Percentiles rank a stretch among this genome's conserved stretches.
These are phyloP conservation scores for Aurelia sp. DNA, from an alignment of 30 jellyfish, hydroid and myxozoan species.

Conservation along the genomic window DNA sequence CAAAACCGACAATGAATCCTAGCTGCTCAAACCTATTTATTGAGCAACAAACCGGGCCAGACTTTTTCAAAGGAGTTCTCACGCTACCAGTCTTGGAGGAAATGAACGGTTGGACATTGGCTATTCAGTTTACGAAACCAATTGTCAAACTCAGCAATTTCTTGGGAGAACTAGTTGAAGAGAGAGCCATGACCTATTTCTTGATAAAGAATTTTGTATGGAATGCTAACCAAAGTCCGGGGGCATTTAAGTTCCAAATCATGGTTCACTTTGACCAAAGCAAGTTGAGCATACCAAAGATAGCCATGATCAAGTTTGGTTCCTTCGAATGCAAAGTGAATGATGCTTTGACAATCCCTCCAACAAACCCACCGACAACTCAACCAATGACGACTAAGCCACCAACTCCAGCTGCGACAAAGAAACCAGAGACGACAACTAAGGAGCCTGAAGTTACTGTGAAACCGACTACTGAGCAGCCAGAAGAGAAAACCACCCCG, in stretches of 20 bases:
- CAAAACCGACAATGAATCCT: slow-evolving; percentile 7
- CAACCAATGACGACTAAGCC: slow-evolving; percentile 24
- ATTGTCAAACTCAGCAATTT: slow-evolving; percentile 9
- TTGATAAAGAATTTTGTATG: background rate
- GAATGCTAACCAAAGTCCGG: slow-evolving; percentile 10
- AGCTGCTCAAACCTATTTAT: background rate
- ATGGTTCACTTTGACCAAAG: slow-evolving; percentile 33
- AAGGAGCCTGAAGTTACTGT: background rate
- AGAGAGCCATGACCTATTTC: background rate
- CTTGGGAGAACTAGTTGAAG: slow-evolving; percentile 16
- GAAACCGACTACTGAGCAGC: too few relatives aligned
- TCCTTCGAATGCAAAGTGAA: slow-evolving; percentile 20
- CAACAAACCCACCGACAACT: slow-evolving; percentile 33
- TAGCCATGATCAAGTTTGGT: slow-evolving; percentile 20
- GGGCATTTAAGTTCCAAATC: background rate
- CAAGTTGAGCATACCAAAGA: slow-evolving; percentile 4
- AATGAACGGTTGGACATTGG: slow-evolving; percentile 30
- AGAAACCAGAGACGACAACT: slow-evolving; percentile 11
- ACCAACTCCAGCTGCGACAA: slow-evolving; percentile 17
- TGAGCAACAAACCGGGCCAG: slow-evolving; percentile 9
- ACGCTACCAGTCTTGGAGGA: slow-evolving; percentile 16
- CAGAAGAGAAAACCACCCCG: background rate
- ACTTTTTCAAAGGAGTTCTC: slow-evolving; percentile 5
- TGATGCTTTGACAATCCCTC: slow-evolving; percentile 20
- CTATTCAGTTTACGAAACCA: slow-evolving; percentile 14